Evolutionary conservation across 2,797 vertebrate species (phyloP).

Genomic region (Siniperca undulata): DNA sequence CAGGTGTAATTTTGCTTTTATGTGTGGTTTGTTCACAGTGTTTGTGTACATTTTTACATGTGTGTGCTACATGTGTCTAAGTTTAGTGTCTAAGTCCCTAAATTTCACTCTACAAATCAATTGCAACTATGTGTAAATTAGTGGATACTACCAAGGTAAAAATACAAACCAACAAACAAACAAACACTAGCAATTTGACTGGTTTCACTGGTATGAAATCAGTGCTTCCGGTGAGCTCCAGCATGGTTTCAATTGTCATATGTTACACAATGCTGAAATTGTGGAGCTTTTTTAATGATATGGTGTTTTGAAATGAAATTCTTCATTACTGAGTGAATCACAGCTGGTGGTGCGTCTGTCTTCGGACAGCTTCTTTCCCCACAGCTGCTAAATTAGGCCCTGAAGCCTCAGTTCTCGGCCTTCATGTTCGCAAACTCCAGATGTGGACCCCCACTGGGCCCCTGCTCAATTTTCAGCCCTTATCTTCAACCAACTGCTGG

Average conservation of each 20-base stretch:
- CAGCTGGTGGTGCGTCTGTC: slow-evolving; percentile 30
- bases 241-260: not conserved
- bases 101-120: not conserved
- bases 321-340: slow-evolving; percentile 31
- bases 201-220: not conserved
- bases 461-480: slow-evolving; percentile 54
- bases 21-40: too few relatives aligned
- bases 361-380: slow-evolving; percentile 18
- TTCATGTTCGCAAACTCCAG: slow-evolving; percentile 61
- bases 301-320: slow-evolving; percentile 6
- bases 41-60: not conserved
- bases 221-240: not conserved
- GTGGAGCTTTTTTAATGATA: not conserved
- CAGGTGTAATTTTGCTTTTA: not conserved
- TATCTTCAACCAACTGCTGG: slow-evolving; percentile 65
- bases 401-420: slow-evolving; percentile 35
- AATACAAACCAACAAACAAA: too few relatives aligned
- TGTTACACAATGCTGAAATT: not conserved
- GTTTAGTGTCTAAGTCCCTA: not conserved
- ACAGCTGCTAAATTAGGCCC: slow-evolving; percentile 55
- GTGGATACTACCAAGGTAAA: not conserved
- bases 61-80: not conserved
- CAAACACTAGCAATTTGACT: not conserved
- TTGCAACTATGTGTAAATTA: not conserved
- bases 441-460: slow-evolving; percentile 64